Evolutionary conservation across 2,113 vertebrate species (phyloP).

Genomic region (Mellivora capensis): DNA sequence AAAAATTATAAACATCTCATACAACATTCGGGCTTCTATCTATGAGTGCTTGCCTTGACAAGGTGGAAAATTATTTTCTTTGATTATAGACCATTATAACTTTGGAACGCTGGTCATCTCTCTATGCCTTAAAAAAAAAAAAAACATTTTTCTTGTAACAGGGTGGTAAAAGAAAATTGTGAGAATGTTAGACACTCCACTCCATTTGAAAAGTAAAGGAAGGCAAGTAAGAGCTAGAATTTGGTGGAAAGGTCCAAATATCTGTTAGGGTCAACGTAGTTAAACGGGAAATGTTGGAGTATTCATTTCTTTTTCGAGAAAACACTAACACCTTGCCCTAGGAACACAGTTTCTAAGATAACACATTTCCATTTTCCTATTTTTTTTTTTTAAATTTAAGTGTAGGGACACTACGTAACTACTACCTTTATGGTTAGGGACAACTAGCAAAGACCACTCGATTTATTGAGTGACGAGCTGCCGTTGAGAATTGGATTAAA

Average conservation of each 20-base stretch:
- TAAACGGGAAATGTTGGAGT: not conserved
- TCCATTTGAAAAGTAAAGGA: not conserved
- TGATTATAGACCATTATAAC: not conserved
- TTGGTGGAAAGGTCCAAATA: not conserved
- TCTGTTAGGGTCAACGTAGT: not conserved
- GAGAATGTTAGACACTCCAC: not conserved
- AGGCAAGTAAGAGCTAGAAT: not conserved
- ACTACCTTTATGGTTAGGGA: not conserved
- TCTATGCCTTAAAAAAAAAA: not conserved
- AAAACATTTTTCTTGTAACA: not conserved
- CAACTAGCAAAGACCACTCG: not conserved
- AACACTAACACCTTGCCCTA: not conserved
- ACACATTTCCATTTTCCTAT: not conserved
- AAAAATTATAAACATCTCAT: not conserved
- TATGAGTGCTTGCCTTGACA: not conserved
- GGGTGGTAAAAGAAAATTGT: not conserved
- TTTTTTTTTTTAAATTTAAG: not conserved
- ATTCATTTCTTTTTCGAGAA: not conserved
- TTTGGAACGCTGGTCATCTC: not conserved
- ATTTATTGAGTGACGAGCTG: not conserved
- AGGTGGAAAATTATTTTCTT: not conserved
- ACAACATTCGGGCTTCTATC: not conserved
- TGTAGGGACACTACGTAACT: not conserved
- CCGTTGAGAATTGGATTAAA: not conserved
- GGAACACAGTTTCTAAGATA: not conserved